These are phyloP conservation scores for Platerodrilus igneus DNA, from an alignment of 2,888 invertebrate species.

Conservation along the genomic window DNA sequence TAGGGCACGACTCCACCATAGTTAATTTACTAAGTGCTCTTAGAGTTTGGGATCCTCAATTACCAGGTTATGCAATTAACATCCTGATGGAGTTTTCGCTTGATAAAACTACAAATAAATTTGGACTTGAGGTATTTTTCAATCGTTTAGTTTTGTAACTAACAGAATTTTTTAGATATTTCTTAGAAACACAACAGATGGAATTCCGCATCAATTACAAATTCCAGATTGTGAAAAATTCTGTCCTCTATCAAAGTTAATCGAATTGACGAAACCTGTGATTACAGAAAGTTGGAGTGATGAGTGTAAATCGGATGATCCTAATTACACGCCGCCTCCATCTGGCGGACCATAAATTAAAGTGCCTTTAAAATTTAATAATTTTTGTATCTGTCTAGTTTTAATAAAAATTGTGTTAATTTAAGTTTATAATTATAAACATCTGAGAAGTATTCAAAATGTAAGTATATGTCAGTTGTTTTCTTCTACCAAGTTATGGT, in stretches of 20 bases:
- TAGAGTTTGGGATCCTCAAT: conserved; percentile 60
- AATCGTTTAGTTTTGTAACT: too few relatives aligned
- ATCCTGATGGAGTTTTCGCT: conserved; percentile 61
- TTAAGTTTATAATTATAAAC: too few relatives aligned
- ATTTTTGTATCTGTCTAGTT: too few relatives aligned
- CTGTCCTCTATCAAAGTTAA: conserved; percentile 58
- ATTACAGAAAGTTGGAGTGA: conserved; percentile 51
- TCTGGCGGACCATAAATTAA: conserved; percentile 47
- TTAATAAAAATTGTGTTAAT: too few relatives aligned
- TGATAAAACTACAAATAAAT: conserved; percentile 47
- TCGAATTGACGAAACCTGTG: conserved; percentile 50
- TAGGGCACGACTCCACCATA: conserved; percentile 71
- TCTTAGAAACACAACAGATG: conserved; percentile 53
- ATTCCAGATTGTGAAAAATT: conserved; percentile 60
- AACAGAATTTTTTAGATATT: conserved; percentile 48
- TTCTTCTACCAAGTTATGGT: too few relatives aligned
- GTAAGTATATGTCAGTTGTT: too few relatives aligned
- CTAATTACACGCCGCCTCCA: conserved; percentile 52
- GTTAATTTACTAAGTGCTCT: conserved; percentile 61
- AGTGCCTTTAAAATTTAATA: too few relatives aligned
- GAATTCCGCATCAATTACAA: conserved; percentile 51
- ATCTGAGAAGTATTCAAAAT: too few relatives aligned
- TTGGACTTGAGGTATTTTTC: conserved; percentile 54
- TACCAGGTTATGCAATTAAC: conserved; percentile 63
- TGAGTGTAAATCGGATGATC: conserved; percentile 54